Percentiles rank a stretch among this genome's conserved stretches.
Evolutionary conservation across 2,888 invertebrate genomes (phyloP).

Genomic region (Patella caerulea): DNA sequence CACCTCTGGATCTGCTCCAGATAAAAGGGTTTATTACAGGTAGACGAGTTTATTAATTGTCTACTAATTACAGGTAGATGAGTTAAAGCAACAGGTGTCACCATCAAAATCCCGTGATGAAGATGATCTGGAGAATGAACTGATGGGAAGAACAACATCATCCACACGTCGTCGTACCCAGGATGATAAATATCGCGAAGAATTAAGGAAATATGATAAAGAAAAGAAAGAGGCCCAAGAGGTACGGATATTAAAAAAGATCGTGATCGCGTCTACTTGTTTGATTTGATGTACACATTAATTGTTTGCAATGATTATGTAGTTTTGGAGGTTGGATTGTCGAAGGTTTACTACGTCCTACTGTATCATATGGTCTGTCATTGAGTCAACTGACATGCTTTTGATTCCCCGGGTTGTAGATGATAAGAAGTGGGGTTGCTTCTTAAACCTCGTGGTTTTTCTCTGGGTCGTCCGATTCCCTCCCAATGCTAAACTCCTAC

Average conservation of each 20-base stretch:
- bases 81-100: conserved; percentile 51
- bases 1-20: too few species aligned
- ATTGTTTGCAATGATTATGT: neutral
- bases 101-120: conserved; percentile 24
- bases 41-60: too few species aligned
- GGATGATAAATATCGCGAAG: conserved; percentile 62
- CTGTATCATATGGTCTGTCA: too few species aligned
- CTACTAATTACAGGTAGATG: conserved; percentile 47
- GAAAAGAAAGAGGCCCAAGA: conserved; percentile 68
- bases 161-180: conserved; percentile 47
- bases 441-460: too few species aligned
- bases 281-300: neutral
- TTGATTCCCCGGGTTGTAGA: neutral
- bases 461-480: too few species aligned
- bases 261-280: neutral
- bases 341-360: too few species aligned
- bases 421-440: too few species aligned
- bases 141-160: conserved; percentile 41
- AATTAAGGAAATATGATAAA: conserved; percentile 63
- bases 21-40: too few species aligned
- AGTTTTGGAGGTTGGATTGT: neutral
- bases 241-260: conserved; percentile 40
- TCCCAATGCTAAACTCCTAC: too few species aligned
- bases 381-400: neutral
- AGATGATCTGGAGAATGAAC: conserved; percentile 52